Percentiles rank a stretch among this genome's conserved stretches.
phyloP scores from a whole-genome alignment of 2,797 vertebrate species.

The Nasua narica region DNA sequence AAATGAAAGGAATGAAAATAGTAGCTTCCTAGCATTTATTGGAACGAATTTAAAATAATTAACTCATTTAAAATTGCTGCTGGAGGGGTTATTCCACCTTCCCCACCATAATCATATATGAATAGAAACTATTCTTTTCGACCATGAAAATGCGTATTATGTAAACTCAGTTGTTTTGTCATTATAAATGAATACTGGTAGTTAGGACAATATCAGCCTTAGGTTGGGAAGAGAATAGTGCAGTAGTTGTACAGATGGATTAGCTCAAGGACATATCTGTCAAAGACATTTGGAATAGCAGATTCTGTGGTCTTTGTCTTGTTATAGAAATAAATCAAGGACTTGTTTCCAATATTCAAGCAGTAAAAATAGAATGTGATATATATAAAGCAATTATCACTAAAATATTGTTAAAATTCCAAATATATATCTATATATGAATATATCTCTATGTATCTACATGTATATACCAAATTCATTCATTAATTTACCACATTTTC shows the following conservation, averaged over 20 bases:
- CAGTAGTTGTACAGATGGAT: not conserved
- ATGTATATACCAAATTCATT: not conserved
- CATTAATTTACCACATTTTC: not conserved
- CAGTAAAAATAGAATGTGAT: not conserved
- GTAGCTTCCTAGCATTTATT: not conserved
- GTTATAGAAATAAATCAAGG: not conserved
- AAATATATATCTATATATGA: not conserved
- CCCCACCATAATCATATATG: not conserved
- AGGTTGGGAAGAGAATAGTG: not conserved
- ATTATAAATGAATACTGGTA: not conserved
- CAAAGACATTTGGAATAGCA: not conserved
- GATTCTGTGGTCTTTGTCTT: not conserved
- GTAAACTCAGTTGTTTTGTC: not conserved
- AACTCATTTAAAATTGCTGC: not conserved
- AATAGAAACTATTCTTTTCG: slow-evolving; percentile 10
- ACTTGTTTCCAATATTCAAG: not conserved
- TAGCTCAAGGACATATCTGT: not conserved
- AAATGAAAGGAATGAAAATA: slow-evolving; percentile 37
- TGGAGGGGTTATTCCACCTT: not conserved
- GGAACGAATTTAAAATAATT: slow-evolving; percentile 23
- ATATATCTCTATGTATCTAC: not conserved
- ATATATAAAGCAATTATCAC: not conserved
- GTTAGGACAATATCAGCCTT: not conserved
- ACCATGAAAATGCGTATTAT: not conserved
- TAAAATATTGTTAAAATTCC: not conserved